Evolutionary conservation across 2,797 vertebrate genomes (phyloP).

Genomic region (Pipistrellus pygmaeus): DNA sequence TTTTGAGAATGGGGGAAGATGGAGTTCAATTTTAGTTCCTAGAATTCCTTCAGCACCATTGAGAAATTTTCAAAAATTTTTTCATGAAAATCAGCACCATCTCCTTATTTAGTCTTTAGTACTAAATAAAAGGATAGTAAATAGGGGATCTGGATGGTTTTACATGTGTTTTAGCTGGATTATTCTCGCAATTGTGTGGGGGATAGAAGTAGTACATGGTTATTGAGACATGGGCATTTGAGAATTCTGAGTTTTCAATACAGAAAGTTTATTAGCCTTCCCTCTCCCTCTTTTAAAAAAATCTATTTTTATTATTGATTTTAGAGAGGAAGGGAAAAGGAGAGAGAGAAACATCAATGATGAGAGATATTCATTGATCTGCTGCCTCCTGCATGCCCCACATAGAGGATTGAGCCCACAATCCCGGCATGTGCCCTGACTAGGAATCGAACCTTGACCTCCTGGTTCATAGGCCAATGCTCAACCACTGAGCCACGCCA

Average conservation of each 20-base stretch:
- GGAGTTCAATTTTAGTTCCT: constrained; percentile 48
- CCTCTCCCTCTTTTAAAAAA: not conserved
- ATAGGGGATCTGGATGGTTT: not conserved
- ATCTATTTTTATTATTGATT: too few relatives aligned
- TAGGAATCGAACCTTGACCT: too few relatives aligned
- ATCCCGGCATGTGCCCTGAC: too few relatives aligned
- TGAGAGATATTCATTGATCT: too few relatives aligned
- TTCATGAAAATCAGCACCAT: not conserved
- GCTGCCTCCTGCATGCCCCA: too few relatives aligned
- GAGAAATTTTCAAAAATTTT: not conserved
- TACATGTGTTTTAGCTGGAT: constrained; percentile 16
- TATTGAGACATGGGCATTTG: constrained; percentile 21
- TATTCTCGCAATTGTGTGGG: not conserved
- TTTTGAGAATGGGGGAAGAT: not conserved
- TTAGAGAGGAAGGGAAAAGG: too few relatives aligned
- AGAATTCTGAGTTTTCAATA: constrained; percentile 16
- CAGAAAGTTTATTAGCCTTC: not conserved
- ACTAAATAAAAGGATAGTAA: not conserved
- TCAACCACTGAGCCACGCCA: too few relatives aligned
- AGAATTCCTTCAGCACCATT: not conserved
- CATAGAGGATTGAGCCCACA: too few relatives aligned
- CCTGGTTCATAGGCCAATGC: too few relatives aligned
- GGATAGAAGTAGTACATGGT: constrained; percentile 10
- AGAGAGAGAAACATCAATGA: too few relatives aligned
- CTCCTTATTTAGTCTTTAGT: not conserved